These are phyloP conservation scores for Epinephelus lanceolatus DNA, from an alignment of 2,113 vertebrate genomes.

Conservation along the genomic window DNA sequence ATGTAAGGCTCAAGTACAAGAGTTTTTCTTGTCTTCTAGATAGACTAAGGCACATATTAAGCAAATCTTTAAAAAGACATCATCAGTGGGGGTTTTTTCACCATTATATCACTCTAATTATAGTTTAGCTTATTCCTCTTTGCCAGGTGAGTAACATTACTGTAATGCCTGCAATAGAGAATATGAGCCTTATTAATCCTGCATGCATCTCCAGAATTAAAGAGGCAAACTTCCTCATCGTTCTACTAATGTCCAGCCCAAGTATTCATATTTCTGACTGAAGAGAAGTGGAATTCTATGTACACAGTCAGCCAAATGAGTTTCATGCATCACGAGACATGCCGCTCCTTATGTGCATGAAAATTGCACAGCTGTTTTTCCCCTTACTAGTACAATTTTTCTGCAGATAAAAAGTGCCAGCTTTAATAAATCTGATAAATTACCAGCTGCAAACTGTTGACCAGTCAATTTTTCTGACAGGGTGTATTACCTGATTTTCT, in stretches of 20 bases:
- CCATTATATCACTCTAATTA: conserved; percentile 29
- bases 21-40: neutral
- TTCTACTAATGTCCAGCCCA: conserved; percentile 24
- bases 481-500: conserved; percentile 43
- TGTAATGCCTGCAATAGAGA: conserved; percentile 2
- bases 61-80: conserved; percentile 17
- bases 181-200: conserved; percentile 43
- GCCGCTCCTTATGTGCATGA: conserved; percentile 42
- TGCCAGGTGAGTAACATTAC: conserved; percentile 21
- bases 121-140: conserved; percentile 19
- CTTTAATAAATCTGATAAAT: conserved; percentile 76
- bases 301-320: conserved; percentile 66
- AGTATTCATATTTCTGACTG: conserved; percentile 19
- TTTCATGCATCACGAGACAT: conserved; percentile 67
- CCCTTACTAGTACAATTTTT: conserved; percentile 61
- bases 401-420: conserved; percentile 62
- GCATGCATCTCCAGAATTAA: conserved; percentile 14
- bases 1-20: neutral
- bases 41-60: conserved; percentile 5
- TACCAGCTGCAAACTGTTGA: conserved; percentile 73
- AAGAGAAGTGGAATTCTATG: conserved; percentile 15
- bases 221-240: neutral
- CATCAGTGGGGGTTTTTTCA: neutral
- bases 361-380: conserved; percentile 71
- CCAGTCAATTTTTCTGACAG: conserved; percentile 64